phyloP scores from a whole-genome alignment of 2,113 vertebrate species.

The Tenrec ecaudatus region DNA sequence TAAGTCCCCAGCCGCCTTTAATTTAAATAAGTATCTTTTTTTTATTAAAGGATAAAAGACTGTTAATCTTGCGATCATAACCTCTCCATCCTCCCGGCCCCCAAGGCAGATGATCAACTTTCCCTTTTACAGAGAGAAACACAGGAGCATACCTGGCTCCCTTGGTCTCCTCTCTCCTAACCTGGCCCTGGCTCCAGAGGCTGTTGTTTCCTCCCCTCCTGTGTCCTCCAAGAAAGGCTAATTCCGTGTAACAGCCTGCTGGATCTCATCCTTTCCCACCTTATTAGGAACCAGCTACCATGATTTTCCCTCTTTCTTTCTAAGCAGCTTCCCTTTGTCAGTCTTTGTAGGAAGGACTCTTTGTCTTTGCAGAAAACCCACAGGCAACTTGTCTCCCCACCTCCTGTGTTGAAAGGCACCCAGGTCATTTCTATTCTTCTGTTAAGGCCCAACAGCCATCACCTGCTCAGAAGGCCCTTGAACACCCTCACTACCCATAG shows the following conservation, averaged over 20 bases:
- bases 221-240: neutral
- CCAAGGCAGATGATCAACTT: neutral
- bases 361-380: conserved; percentile 34
- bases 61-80: neutral
- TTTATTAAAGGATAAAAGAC: conserved; percentile 40
- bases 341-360: neutral
- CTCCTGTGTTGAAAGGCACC: neutral
- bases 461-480: too few species aligned
- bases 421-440: neutral
- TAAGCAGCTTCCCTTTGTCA: conserved; percentile 3
- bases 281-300: neutral
- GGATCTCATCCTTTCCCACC: neutral
- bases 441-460: too few species aligned
- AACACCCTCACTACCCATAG: neutral
- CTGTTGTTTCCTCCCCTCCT: neutral
- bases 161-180: neutral
- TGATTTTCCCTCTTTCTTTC: neutral
- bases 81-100: neutral
- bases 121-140: neutral
- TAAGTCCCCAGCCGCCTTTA: neutral
- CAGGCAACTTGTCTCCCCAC: neutral
- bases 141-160: neutral
- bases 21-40: conserved; percentile 20
- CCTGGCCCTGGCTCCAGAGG: neutral
- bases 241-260: neutral